A percentile compares a stretch with the other conserved stretches of the same genome.
Evolutionary conservation across 2,113 vertebrate species (phyloP).

Genomic region (Rousettus leschenaultii): DNA sequence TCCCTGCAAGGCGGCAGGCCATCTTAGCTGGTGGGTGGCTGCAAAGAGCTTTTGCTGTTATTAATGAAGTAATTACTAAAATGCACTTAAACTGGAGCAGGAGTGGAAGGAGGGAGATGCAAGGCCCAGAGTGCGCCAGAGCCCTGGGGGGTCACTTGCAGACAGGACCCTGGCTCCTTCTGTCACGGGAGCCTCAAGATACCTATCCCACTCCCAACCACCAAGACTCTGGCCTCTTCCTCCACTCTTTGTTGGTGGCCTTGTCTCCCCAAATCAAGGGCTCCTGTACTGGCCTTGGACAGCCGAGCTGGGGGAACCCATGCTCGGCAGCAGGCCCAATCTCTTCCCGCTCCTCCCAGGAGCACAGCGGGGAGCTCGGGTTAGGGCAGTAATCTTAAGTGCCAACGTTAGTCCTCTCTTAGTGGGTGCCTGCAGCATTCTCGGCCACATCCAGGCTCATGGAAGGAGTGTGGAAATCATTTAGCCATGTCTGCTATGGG

Average conservation of each 20-base stretch:
- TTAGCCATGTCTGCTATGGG: not conserved
- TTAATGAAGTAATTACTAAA: not conserved
- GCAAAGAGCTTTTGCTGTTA: not conserved
- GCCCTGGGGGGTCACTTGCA: not conserved
- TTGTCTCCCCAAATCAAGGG: not conserved
- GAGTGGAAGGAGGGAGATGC: not conserved
- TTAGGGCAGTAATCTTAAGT: not conserved
- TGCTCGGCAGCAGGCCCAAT: not conserved
- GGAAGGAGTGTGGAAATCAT: not conserved
- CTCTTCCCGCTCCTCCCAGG: not conserved
- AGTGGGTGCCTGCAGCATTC: not conserved
- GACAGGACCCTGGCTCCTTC: not conserved
- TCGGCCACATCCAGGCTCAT: not conserved
- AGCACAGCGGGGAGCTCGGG: not conserved
- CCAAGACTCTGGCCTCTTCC: not conserved
- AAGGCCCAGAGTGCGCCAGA: not conserved
- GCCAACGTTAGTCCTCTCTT: not conserved
- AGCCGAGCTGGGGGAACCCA: not conserved
- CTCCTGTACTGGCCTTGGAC: not conserved
- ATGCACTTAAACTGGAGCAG: conserved; percentile 45
- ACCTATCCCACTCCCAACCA: not conserved
- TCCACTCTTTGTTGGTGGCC: not conserved
- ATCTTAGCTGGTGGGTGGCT: not conserved
- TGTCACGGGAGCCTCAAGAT: not conserved
- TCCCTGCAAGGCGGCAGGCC: conserved; percentile 32